Conservation (phyloP, 2,888 invertebrate species). For the Spilarctia lutea region DNA sequence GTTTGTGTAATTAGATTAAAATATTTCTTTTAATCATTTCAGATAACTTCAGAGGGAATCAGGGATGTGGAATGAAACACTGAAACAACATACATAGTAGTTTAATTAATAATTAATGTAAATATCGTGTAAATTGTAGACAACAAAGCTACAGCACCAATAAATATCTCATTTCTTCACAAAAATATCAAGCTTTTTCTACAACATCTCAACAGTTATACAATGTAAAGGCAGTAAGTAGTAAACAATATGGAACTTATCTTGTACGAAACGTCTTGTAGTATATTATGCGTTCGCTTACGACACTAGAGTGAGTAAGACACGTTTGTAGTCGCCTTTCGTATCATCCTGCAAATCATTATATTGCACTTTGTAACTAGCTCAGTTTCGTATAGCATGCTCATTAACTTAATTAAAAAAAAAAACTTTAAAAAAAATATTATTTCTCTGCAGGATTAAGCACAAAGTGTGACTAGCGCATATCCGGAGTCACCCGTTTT, state of each 20-base stretch:
- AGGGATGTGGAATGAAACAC: conserved; percentile 75
- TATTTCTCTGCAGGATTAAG: conserved; percentile 78
- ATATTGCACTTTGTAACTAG: conserved; percentile 72
- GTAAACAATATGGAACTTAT: conserved; percentile 59
- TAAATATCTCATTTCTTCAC: conserved; percentile 84
- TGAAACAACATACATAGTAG: conserved; percentile 75
- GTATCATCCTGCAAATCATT: conserved; percentile 89
- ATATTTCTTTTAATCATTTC: conserved; percentile 30
- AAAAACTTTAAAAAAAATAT: conserved; percentile 48
- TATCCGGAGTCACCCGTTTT: conserved; percentile 89
- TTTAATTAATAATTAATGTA: conserved; percentile 80
- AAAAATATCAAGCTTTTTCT: conserved; percentile 83
- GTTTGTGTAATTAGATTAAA: not conserved
- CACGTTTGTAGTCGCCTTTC: conserved; percentile 90
- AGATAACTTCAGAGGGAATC: conserved; percentile 84
- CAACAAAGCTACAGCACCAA: conserved; percentile 86
- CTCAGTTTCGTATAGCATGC: conserved; percentile 65
- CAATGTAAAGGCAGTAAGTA: conserved; percentile 81
- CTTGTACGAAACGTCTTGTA: conserved; percentile 54
- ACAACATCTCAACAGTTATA: conserved; percentile 78
- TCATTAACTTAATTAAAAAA: conserved; percentile 66
- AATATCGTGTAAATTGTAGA: conserved; percentile 75
- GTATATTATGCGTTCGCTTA: conserved; percentile 72
- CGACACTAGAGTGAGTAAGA: conserved; percentile 87
- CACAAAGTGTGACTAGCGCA: conserved; percentile 87